A percentile compares a stretch with the other conserved stretches of the same genome.
Conservation (phyloP, 2,797 vertebrate species). For the Hypotaenidia philippensis region DNA sequence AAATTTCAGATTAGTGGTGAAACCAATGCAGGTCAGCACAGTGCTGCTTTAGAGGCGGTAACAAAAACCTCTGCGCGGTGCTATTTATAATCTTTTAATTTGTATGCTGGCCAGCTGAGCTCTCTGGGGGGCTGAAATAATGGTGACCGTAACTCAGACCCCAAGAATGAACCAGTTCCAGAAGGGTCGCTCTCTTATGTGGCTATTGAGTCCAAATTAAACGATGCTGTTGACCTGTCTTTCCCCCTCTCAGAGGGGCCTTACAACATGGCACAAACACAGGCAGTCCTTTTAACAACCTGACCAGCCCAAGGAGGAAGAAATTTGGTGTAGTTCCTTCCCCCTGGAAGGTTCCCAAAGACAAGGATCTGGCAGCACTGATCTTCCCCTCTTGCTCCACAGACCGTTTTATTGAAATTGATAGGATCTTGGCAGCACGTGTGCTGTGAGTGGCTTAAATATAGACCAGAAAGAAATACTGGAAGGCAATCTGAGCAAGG, state of each 20-base stretch:
- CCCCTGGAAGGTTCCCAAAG: background rate
- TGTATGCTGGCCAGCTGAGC: slow-evolving; percentile 25
- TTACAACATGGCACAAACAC: background rate
- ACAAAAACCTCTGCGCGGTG: background rate
- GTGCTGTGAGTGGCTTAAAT: background rate
- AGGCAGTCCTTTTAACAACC: background rate
- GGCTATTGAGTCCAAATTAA: slow-evolving; percentile 26
- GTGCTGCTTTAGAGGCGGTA: background rate
- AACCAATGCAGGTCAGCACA: slow-evolving; percentile 18
- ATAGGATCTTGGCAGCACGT: background rate
- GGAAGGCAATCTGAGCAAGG: background rate
- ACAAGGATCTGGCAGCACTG: background rate
- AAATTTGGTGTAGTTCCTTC: background rate
- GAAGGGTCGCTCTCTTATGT: background rate
- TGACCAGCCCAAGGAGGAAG: background rate
- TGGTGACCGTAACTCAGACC: slow-evolving; percentile 10
- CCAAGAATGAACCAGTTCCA: slow-evolving; percentile 5
- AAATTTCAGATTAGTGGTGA: background rate
- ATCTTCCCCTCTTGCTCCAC: background rate
- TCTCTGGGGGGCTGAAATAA: slow-evolving; percentile 29
- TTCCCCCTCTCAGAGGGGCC: background rate
- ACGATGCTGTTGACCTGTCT: background rate
- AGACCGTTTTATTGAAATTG: background rate
- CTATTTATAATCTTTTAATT: slow-evolving; percentile 56
- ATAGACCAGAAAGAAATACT: background rate